Evolutionary conservation across 1,140 invertebrate genomes (phyloP).

Genomic region (Aphelenchoides fujianensis): DNA sequence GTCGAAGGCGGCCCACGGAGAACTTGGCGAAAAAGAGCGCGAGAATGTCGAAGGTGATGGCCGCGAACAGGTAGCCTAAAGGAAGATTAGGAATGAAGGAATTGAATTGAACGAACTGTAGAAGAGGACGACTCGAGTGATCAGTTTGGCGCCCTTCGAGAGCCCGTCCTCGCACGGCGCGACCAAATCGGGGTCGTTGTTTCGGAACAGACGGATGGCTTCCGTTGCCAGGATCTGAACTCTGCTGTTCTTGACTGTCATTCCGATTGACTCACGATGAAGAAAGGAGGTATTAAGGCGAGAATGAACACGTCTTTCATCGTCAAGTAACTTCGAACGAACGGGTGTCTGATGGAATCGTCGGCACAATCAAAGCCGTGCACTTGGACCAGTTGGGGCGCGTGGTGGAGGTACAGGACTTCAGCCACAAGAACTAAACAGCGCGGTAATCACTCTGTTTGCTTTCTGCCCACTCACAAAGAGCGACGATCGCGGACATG

Average conservation of each 20-base stretch:
- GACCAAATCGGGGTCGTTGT: not conserved
- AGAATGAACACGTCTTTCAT: not conserved
- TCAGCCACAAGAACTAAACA: constrained; percentile 4
- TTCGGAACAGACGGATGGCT: not conserved
- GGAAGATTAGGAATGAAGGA: not conserved
- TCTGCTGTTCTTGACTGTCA: not conserved
- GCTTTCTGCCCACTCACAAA: not conserved
- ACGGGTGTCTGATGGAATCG: not conserved
- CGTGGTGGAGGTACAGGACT: not conserved
- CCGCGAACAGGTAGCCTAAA: constrained; percentile 4
- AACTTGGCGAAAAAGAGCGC: constrained; percentile 69
- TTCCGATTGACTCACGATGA: not conserved
- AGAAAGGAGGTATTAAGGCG: not conserved
- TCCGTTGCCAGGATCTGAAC: not conserved
- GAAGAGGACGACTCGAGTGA: not conserved
- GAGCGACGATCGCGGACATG: not conserved
- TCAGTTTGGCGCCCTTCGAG: not conserved
- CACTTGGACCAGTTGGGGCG: not conserved
- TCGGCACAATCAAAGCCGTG: not conserved
- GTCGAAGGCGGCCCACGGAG: constrained; percentile 78
- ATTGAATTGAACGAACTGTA: not conserved
- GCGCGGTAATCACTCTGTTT: not conserved
- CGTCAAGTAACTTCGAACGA: not conserved
- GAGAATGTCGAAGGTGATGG: not conserved
- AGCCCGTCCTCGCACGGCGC: not conserved